A percentile compares a stretch with the other conserved stretches of the same genome.
These are phyloP conservation scores for Drosophila sordidula DNA, from an alignment of 2,888 invertebrate species.

Conservation along the genomic window DNA sequence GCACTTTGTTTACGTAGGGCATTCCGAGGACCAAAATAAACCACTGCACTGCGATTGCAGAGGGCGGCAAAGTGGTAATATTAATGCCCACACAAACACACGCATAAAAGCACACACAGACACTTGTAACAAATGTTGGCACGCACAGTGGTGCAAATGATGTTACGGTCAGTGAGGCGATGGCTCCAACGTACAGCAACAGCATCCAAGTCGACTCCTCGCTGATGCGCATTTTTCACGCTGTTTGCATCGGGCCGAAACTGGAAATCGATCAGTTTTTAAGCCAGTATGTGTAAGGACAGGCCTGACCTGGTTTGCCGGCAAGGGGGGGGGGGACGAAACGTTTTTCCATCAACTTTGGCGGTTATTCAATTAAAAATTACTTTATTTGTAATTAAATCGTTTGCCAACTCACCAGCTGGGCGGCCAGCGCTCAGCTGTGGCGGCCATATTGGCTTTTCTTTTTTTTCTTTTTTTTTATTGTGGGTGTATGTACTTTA, in stretches of 20 bases:
- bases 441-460: constrained; percentile 43
- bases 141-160: constrained; percentile 58
- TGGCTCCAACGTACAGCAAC: constrained; percentile 15
- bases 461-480: constrained; percentile 6
- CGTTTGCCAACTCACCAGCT: constrained; percentile 66
- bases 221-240: constrained; percentile 50
- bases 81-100: constrained; percentile 65
- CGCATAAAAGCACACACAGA: constrained; percentile 17
- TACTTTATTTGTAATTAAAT: constrained; percentile 84
- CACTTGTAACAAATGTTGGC: constrained; percentile 58
- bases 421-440: constrained; percentile 38
- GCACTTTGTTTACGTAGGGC: constrained; percentile 21
- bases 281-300: constrained; percentile 26
- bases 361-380: constrained; percentile 84
- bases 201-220: constrained; percentile 1
- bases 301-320: constrained; percentile 7
- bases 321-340: constrained; percentile 5
- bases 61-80: constrained; percentile 60
- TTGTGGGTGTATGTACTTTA: constrained; percentile 27
- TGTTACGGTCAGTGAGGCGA: constrained; percentile 37
- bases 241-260: constrained; percentile 39
- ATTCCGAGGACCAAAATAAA: constrained; percentile 26
- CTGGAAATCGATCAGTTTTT: constrained; percentile 69
- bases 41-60: constrained; percentile 40
- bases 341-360: constrained; percentile 72